phyloP scores from a whole-genome alignment of 2,797 vertebrate genomes.

The Hemibagrus guttatus region DNA sequence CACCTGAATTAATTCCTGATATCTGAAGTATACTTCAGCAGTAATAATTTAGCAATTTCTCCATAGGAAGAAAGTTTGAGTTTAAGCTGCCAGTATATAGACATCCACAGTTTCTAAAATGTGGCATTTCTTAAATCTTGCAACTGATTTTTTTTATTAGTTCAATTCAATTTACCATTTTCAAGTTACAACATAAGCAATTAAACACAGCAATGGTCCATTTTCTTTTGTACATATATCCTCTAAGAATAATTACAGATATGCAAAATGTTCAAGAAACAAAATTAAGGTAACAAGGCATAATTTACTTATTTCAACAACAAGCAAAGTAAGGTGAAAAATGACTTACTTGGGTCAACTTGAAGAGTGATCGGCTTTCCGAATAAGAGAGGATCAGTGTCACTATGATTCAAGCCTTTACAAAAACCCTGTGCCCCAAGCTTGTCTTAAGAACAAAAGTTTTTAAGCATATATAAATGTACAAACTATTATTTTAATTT shows the following conservation, averaged over 20 bases:
- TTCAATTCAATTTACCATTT: background rate
- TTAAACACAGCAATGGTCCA: background rate
- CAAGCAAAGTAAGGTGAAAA: constrained; percentile 6
- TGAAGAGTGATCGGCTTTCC: constrained; percentile 53
- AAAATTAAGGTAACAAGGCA: background rate
- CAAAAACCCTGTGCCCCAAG: constrained; percentile 41
- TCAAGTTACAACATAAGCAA: background rate
- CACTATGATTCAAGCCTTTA: constrained; percentile 40
- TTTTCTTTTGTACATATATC: background rate
- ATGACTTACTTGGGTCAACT: constrained; percentile 53
- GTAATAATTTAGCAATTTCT: background rate
- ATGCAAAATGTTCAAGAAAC: background rate
- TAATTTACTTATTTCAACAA: background rate
- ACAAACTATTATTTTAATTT: background rate
- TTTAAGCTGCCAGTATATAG: too few species aligned
- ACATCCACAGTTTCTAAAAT: background rate
- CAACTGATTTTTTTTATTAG: background rate
- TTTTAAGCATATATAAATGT: background rate
- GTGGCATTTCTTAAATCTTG: background rate
- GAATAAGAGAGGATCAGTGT: constrained; percentile 50
- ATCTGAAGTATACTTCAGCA: background rate
- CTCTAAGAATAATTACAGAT: background rate
- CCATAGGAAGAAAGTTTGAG: background rate
- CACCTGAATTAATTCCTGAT: too few species aligned
- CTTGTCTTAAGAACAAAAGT: background rate